Conservation (phyloP, 1,140 invertebrate species). For the Oreohelix idahoensis region DNA sequence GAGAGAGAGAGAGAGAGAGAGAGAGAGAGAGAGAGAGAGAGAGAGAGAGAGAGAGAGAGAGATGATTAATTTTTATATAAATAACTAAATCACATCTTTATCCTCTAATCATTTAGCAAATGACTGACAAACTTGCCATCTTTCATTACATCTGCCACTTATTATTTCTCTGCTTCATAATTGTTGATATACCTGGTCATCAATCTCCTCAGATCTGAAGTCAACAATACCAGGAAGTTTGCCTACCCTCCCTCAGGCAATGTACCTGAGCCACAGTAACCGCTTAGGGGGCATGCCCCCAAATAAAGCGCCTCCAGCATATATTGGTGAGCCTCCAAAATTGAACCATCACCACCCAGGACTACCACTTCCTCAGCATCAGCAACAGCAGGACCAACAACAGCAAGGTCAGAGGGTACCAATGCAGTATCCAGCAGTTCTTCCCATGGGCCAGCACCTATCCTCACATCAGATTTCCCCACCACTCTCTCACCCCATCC, state of each 20-base stretch:
- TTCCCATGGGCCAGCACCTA: constrained; percentile 63
- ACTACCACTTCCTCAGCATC: constrained; percentile 49
- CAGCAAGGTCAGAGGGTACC: constrained; percentile 25
- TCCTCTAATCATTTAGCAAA: too few species aligned
- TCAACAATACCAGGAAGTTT: constrained; percentile 43
- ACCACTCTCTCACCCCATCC: constrained; percentile 47
- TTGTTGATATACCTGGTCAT: too few species aligned
- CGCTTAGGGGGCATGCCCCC: constrained; percentile 37
- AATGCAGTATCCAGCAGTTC: not conserved
- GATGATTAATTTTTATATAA: too few species aligned
- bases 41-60: too few species aligned
- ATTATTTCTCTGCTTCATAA: too few species aligned
- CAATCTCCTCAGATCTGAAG: constrained; percentile 38
- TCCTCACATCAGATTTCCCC: constrained; percentile 60
- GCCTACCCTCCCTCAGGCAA: constrained; percentile 54
- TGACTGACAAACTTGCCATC: too few species aligned
- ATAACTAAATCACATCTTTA: too few species aligned
- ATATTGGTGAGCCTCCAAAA: constrained; percentile 60
- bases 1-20: not conserved
- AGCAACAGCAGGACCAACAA: constrained; percentile 29
- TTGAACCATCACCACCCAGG: constrained; percentile 57
- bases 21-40: too few species aligned
- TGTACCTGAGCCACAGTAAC: constrained; percentile 55
- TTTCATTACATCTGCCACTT: too few species aligned
- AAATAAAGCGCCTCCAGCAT: constrained; percentile 49